These are phyloP conservation scores for Leptosomus discolor DNA, from an alignment of 2,113 vertebrate genomes.

Conservation along the genomic window DNA sequence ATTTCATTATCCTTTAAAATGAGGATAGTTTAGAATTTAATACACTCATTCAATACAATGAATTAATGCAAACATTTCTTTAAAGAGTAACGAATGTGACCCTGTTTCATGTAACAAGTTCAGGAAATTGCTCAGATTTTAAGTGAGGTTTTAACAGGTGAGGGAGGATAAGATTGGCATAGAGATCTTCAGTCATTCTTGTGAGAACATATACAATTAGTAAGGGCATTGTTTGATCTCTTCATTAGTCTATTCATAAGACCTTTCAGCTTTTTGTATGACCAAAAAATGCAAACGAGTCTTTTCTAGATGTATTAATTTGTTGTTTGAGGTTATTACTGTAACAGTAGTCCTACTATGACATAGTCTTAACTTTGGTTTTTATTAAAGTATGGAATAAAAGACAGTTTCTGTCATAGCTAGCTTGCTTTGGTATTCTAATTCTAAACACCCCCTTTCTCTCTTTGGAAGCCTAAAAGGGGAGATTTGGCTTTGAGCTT, in stretches of 20 bases:
- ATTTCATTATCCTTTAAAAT: neutral
- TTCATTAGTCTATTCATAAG: neutral
- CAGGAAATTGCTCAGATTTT: neutral
- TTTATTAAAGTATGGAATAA: neutral
- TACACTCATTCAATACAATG: neutral
- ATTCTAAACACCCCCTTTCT: neutral
- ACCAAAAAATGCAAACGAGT: neutral
- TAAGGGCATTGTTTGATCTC: neutral
- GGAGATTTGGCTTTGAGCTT: neutral
- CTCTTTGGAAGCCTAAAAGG: neutral
- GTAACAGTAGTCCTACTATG: neutral
- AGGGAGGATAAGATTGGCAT: neutral
- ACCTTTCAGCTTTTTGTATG: neutral
- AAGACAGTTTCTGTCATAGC: neutral
- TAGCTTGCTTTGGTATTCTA: neutral
- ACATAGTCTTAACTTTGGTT: neutral
- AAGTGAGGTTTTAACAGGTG: neutral
- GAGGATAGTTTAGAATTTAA: neutral
- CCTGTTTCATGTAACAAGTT: neutral
- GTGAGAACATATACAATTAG: neutral
- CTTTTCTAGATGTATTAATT: neutral
- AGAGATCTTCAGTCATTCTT: neutral
- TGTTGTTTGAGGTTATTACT: neutral
- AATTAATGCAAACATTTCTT: neutral
- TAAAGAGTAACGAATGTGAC: neutral